These are phyloP conservation scores for Rallus crepitans DNA, from an alignment of 2,797 vertebrate genomes.

Conservation along the genomic window DNA sequence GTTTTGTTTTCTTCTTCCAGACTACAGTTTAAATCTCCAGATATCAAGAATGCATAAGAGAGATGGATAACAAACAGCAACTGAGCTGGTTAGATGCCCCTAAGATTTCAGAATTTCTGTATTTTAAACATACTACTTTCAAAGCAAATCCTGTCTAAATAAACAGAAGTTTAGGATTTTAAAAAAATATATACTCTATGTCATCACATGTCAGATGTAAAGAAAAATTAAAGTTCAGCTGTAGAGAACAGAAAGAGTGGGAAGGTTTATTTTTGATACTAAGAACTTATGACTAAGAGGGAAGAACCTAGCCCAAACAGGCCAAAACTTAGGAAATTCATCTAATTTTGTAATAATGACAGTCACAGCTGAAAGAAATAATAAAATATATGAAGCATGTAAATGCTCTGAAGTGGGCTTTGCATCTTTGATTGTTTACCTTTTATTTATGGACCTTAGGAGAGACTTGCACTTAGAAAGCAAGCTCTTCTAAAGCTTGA, in stretches of 20 bases:
- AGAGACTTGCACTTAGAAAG: neutral
- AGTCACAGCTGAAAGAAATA: neutral
- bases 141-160: constrained; percentile 1
- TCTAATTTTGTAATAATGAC: neutral
- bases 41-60: constrained; percentile 22
- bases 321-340: neutral
- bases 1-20: constrained; percentile 8
- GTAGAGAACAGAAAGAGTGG: neutral
- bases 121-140: constrained; percentile 33
- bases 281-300: neutral
- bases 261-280: neutral
- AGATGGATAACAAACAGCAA: constrained; percentile 34
- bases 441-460: neutral
- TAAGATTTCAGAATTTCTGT: neutral
- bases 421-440: neutral
- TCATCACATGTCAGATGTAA: neutral
- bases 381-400: neutral
- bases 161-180: neutral
- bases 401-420: neutral
- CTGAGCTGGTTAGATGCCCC: constrained; percentile 10
- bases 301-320: neutral
- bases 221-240: neutral
- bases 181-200: neutral
- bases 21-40: constrained; percentile 46
- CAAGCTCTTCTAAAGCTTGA: neutral